phyloP scores from a whole-genome alignment of 2,113 vertebrate genomes.

The Hippocampus barbouri region DNA sequence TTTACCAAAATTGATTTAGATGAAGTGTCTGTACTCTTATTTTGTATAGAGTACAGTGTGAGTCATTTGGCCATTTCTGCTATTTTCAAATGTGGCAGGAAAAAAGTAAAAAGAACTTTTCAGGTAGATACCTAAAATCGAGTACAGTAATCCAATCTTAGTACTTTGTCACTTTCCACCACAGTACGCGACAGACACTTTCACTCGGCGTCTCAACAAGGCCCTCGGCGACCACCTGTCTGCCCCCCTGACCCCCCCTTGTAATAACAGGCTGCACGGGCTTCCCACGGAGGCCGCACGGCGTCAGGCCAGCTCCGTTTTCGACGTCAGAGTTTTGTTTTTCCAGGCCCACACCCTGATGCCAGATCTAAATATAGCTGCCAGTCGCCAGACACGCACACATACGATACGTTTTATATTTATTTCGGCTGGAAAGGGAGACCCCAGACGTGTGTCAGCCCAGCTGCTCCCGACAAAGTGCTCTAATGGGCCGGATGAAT shows the following conservation, averaged over 20 bases:
- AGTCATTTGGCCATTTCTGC: too few species aligned
- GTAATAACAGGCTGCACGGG: conserved; percentile 63
- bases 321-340: conserved; percentile 68
- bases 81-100: too few species aligned
- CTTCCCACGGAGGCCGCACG: conserved; percentile 41
- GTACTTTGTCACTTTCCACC: background rate
- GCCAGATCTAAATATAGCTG: conserved; percentile 60
- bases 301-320: conserved; percentile 54
- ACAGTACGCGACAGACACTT: background rate
- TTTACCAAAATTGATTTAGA: too few species aligned
- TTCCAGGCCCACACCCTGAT: conserved; percentile 71
- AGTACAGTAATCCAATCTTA: too few species aligned
- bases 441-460: conserved; percentile 61
- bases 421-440: conserved; percentile 33
- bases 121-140: too few species aligned
- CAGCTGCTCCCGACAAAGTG: conserved; percentile 22
- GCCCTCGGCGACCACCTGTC: conserved; percentile 4
- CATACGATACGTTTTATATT: conserved; percentile 23
- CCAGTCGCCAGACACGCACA: conserved; percentile 31
- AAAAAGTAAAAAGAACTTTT: too few species aligned
- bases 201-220: background rate
- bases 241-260: background rate
- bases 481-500: conserved; percentile 24
- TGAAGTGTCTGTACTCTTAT: too few species aligned
- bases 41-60: too few species aligned